A percentile compares a stretch with the other conserved stretches of the same genome.
phyloP scores from a whole-genome alignment of 2,797 vertebrate genomes.

The Mionectes olivaceus region DNA sequence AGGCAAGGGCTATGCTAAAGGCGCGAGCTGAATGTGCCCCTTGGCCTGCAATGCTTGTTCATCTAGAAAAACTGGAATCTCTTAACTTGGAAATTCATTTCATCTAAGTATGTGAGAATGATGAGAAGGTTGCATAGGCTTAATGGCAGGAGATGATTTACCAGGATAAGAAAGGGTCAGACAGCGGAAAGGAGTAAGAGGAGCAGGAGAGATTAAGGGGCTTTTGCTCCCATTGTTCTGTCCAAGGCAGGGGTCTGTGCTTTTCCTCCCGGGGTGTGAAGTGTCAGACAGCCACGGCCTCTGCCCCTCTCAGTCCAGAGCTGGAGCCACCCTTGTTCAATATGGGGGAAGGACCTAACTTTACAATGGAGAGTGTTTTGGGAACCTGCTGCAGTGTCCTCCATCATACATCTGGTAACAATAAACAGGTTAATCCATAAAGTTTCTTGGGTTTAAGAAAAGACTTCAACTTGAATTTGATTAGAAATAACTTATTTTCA shows the following conservation, averaged over 20 bases:
- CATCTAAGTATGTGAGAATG: not conserved
- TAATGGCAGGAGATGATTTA: not conserved
- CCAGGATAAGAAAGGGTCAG: not conserved
- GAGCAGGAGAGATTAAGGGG: not conserved
- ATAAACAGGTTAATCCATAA: constrained; percentile 27
- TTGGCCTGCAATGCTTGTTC: not conserved
- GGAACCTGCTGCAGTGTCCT: not conserved
- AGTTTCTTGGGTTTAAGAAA: constrained; percentile 26
- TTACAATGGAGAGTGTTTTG: not conserved
- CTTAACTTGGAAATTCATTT: constrained; percentile 22
- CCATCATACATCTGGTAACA: constrained; percentile 1
- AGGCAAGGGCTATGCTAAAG: not conserved
- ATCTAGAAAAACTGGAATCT: not conserved
- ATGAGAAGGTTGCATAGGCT: not conserved
- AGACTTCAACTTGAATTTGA: constrained; percentile 42
- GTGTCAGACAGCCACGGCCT: not conserved
- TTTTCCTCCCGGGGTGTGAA: not conserved
- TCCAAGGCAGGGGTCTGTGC: not conserved
- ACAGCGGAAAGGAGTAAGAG: not conserved
- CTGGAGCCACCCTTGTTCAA: not conserved
- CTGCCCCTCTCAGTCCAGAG: not conserved
- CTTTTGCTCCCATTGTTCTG: not conserved
- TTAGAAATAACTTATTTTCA: constrained; percentile 26
- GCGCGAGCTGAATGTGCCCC: not conserved
- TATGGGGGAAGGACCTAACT: not conserved